Evolutionary conservation across 2,888 invertebrate species (phyloP).

Genomic region (Zaprionus obscuricornis): DNA sequence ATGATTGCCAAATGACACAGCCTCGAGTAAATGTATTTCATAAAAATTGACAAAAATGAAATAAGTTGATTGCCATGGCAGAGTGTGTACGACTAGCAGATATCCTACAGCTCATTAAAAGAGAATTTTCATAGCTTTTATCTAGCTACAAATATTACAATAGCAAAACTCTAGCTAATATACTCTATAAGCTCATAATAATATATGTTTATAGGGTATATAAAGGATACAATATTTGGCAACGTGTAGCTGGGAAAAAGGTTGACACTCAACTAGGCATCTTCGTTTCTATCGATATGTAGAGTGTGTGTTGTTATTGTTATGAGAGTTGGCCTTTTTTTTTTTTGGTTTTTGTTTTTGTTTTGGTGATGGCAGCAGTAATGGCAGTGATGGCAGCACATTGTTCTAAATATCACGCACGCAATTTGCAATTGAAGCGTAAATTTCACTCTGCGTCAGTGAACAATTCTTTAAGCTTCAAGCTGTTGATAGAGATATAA

Average conservation of each 20-base stretch:
- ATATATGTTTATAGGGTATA: background rate
- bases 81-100: too few relatives aligned
- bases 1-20: constrained; percentile 38
- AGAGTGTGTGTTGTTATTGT: constrained; percentile 38
- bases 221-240: constrained; percentile 19
- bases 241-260: constrained; percentile 30
- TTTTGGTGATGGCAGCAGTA: background rate
- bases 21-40: constrained; percentile 23
- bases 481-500: constrained; percentile 67
- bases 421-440: constrained; percentile 76
- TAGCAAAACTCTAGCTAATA: too few relatives aligned
- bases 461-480: constrained; percentile 65
- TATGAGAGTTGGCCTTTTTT: constrained; percentile 38
- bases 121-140: too few relatives aligned
- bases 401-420: constrained; percentile 69
- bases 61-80: too few relatives aligned
- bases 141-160: too few relatives aligned
- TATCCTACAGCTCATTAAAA: too few relatives aligned
- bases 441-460: constrained; percentile 68
- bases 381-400: constrained; percentile 62
- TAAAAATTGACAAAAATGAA: constrained; percentile 23
- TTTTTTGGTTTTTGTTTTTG: background rate
- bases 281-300: constrained; percentile 17
- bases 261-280: constrained; percentile 43
- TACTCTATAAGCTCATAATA: background rate